Base-by-base conservation (phyloP, 2,888 invertebrate species). In the Ctenicera cuprea region DNA sequence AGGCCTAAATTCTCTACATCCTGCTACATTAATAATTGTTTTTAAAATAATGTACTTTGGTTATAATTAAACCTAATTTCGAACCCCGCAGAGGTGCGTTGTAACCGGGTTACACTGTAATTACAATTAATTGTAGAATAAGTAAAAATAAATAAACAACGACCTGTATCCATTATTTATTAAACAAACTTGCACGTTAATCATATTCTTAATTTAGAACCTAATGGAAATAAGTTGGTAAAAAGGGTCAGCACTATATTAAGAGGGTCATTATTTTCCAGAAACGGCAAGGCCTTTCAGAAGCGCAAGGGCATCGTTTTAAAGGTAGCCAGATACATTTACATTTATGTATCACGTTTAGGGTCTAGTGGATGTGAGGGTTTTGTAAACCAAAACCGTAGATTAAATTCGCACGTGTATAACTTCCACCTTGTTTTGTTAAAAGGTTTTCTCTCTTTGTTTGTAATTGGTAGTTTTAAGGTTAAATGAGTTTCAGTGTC, bases 321-420 rank as follows among this genome's bases (percentile, higher is more conserved):
- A 22, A 20, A 50, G 50, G 18, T 22, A 9, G 22, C 12, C 22
- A 20, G 22, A 22, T 12, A 50, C 50, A 22, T 50, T 50, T 50
- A 22, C 50, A 50, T 50, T 50, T 50, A 22, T 50, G 22, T 50
- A 50, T 50, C 50, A 50, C 50, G 50, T 50, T 50, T 12, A 11
- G 22, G 50, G 18, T 50, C 22, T 22, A 20, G 50, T 22, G 9
- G 20, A 22, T 20, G 22, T 50, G 20, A 22, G 50, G 20, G 20
- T 50, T 50, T 50, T 50, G 50, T 20, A 18, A 18, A 45, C 16
- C 16, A 45, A 45, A 45, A 45, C 45, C 45, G 45, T 45, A 45
- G 45, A 45, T 45, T 45, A 45, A 45, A 45, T 45, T 45, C 45
- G 45, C 45, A 45, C 45, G 45, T 45, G 45, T 45, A 18, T 45